Base-by-base conservation (phyloP, 2,888 invertebrate species). In the Galerucella pusilla region DNA sequence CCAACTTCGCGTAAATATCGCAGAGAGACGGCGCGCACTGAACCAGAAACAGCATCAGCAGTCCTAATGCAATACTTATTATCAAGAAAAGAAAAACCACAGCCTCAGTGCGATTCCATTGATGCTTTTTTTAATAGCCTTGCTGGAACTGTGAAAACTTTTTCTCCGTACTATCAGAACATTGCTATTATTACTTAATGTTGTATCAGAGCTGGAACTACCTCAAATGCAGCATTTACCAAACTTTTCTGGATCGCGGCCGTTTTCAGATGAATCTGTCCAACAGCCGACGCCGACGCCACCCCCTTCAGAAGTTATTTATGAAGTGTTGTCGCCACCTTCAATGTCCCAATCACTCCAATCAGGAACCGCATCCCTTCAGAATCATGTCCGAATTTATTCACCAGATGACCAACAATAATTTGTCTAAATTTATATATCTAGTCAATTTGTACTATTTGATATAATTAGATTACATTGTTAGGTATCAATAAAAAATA, bases 41-140 rank as follows among this genome's bases (percentile, higher is more conserved):
- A 57, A 57, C 9, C 57, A 16, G 60, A 60, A 60, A 60, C 60
- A 25, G 25, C 60, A 25, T 16, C 25, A 60, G 60, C 60, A 60
- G 60, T 28, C 7, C 60, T 60, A 25, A 60, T 60, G 60, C 28
- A 28, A 28, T 28, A 28, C 28, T 28, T 28, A 28, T 28, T 28
- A 28, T 28, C 28, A 28, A 28, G 25, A 60, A 25, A 20, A 61
- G 11, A 11, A 46, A 46, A 46, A 11, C 12, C 46, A 46, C 10
- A 46, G 11, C 46, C 46, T 35, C 6, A 6, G 35, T 35, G 35
- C 35, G 35, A 35, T 35, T 6, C 35, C 35, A 35, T 35, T 35
- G 46, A 46, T 46, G 46, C 35, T 46, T 46, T 46, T 46, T 46
- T 46, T 46, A 46, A 46, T 46, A 46, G 12, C 11, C 11, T 46